These are phyloP conservation scores for Azorinus chamasolen DNA, from an alignment of 2,888 invertebrate genomes.

Conservation along the genomic window DNA sequence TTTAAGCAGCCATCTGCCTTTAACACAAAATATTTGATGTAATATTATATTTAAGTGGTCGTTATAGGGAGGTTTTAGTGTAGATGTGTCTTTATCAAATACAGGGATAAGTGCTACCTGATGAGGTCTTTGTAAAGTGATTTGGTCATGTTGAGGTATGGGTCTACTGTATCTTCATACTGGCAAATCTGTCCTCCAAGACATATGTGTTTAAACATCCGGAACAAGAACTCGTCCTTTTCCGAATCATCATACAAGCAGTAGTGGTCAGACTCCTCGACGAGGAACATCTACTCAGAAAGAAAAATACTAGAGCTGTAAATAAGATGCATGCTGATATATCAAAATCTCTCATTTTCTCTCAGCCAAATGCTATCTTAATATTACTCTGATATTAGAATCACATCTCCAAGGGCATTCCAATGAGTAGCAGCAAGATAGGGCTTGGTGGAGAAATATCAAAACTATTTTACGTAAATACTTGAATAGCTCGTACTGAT, in stretches of 20 bases:
- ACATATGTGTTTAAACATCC: constrained; percentile 88
- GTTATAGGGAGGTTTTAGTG: too few relatives aligned
- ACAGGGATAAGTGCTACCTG: constrained; percentile 86
- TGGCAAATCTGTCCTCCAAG: constrained; percentile 89
- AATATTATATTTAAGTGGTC: too few relatives aligned
- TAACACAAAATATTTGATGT: too few relatives aligned
- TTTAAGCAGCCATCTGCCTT: too few relatives aligned
- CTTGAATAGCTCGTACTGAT: too few relatives aligned
- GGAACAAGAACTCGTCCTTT: constrained; percentile 88
- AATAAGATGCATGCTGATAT: too few relatives aligned
- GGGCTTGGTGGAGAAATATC: too few relatives aligned
- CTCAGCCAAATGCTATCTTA: background rate
- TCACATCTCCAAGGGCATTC: too few relatives aligned
- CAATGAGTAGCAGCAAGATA: too few relatives aligned
- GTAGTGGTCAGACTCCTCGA: constrained; percentile 87
- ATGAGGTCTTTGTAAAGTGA: constrained; percentile 88
- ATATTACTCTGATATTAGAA: background rate
- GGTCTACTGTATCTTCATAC: constrained; percentile 88
- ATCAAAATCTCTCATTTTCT: background rate
- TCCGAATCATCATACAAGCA: constrained; percentile 87
- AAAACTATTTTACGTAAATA: too few relatives aligned
- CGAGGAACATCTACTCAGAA: constrained; percentile 84
- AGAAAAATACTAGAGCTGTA: background rate
- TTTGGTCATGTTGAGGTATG: constrained; percentile 88
- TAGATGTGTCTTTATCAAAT: too few relatives aligned